These are phyloP conservation scores for Steinernema carpocapsae DNA, from an alignment of 2,888 invertebrate species.

Conservation along the genomic window DNA sequence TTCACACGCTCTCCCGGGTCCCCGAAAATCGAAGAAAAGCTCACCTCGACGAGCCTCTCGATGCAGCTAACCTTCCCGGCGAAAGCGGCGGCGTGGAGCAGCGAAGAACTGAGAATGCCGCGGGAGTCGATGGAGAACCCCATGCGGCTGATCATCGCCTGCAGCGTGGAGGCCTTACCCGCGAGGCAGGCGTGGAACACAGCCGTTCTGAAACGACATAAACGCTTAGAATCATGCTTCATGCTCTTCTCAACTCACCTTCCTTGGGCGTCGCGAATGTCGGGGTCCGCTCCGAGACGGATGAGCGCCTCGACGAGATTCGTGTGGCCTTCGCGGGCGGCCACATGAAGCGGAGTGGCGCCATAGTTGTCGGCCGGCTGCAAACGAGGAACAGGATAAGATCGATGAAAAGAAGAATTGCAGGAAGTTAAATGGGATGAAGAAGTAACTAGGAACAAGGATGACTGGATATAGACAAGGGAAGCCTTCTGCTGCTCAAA, in stretches of 20 bases:
- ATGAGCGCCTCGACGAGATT: conserved; percentile 45
- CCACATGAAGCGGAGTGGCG: conserved; percentile 62
- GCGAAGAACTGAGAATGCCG: conserved; percentile 56
- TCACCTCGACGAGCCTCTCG: conserved; percentile 51
- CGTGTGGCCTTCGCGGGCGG: conserved; percentile 58
- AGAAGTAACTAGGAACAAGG: too few species aligned
- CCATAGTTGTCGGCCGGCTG: conserved; percentile 42
- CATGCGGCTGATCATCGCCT: conserved; percentile 54
- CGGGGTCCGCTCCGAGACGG: conserved; percentile 13
- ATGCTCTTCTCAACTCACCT: conserved; percentile 38
- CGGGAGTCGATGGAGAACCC: conserved; percentile 38
- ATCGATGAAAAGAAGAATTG: too few species aligned
- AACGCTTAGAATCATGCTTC: not conserved
- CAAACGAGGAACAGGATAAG: too few species aligned
- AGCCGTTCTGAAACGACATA: conserved; percentile 54
- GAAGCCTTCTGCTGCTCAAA: too few species aligned
- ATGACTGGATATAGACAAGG: too few species aligned
- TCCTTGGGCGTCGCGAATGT: not conserved
- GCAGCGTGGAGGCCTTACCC: conserved; percentile 61
- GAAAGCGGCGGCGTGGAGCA: conserved; percentile 64
- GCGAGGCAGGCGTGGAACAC: conserved; percentile 66
- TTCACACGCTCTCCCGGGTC: too few species aligned
- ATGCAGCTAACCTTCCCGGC: conserved; percentile 61
- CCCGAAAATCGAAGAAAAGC: not conserved
- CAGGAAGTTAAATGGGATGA: too few species aligned